Evolutionary conservation across 2,113 vertebrate species (phyloP).

Genomic region (Haliaeetus leucogaster): DNA sequence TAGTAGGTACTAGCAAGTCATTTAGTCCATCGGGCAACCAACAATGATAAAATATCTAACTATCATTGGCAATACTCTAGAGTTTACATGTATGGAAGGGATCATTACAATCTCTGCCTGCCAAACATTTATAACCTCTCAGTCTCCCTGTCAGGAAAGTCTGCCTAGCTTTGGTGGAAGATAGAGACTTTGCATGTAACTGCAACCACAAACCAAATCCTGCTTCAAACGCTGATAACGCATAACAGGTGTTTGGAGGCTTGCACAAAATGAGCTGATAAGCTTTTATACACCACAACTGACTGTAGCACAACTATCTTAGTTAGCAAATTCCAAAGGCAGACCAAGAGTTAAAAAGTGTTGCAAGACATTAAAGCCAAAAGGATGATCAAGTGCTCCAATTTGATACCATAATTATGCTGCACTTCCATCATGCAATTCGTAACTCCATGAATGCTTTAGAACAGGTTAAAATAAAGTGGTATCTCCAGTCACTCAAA

Average conservation of each 20-base stretch:
- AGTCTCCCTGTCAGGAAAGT: not conserved
- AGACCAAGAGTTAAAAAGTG: not conserved
- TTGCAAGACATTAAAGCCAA: not conserved
- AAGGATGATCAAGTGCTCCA: not conserved
- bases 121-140: not conserved
- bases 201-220: conserved; percentile 15
- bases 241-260: not conserved
- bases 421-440: not conserved
- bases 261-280: not conserved
- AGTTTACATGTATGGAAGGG: not conserved
- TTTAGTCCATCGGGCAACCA: not conserved
- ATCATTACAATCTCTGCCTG: not conserved
- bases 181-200: not conserved
- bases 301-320: not conserved
- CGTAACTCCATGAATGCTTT: not conserved
- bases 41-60: not conserved
- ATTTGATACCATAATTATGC: not conserved
- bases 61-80: no score
- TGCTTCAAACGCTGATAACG: not conserved
- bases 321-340: not conserved
- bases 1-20: not conserved
- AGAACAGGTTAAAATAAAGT: not conserved
- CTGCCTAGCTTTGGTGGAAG: not conserved
- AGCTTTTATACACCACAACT: not conserved
- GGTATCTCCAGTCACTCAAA: not conserved